Evolutionary conservation across 2,113 vertebrate species (phyloP), one percentile per base, ranked within the genome.

Genomic region (Pardalotus punctatus): DNA sequence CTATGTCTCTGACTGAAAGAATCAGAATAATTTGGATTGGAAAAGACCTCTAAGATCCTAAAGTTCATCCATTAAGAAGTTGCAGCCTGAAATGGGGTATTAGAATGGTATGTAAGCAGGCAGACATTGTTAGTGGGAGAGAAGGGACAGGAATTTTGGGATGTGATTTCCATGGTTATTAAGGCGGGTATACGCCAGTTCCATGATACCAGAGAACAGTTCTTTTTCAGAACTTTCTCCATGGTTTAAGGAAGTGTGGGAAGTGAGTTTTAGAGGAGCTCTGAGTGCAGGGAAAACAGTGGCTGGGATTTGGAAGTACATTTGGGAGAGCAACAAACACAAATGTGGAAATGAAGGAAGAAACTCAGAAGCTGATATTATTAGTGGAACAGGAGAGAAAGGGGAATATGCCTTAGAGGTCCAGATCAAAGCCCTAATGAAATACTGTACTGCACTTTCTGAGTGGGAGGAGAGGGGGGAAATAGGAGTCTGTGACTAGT

Each of bases 401-500:
- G 23, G 21, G 31, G 10, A 60, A 64, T 31, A 47, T 62, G 47
- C 19, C 33, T 88, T 76, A 36, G 35, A 79, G 80, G 43, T 66
- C 23, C 51, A 25, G 14, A 48, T 47, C 21, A 42, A 81, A 83
- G 43, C 33, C 14, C 47, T 51, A 7, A n/a, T 48, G 57, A 76
- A 71, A 79, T 29, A 35, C 3, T 33, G 14, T 13, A 22, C 35
- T 64, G 53, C 29, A 14, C 38, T 90, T 81, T 64, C 27, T 67
- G 54, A 17, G 14, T 67, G 47, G 25, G 21, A 71, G 72, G 61
- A 66, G 74, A 27, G 0, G 0, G 48, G 20, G 9, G 36, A 79
- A 40, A 36, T 5, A 50, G 11, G 43, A 60, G 23, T 36, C 29
- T 0, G 0, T 61, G 54, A 38, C 35, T 60, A 27, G 12, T 42